phyloP scores from a whole-genome alignment of 64 coral and sea anemone genomes.

The Catalaphyllia jardinei region DNA sequence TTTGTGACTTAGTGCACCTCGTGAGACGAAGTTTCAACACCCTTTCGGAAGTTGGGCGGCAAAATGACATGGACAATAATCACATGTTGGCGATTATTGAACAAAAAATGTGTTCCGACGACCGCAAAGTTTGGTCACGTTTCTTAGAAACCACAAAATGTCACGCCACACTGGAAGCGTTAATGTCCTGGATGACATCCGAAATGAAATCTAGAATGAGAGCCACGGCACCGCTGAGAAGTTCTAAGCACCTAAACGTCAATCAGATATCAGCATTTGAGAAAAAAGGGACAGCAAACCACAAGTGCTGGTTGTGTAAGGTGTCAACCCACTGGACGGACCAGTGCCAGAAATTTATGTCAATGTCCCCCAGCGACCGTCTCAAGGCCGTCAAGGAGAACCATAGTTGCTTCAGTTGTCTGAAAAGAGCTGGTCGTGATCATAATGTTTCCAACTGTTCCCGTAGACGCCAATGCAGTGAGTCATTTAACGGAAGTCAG shows the following conservation, averaged over 20 bases:
- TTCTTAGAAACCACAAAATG: constrained; percentile 27
- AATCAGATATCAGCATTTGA: constrained; percentile 8
- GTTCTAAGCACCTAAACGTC: neutral
- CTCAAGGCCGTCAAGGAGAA: constrained; percentile 64
- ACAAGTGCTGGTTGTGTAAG: constrained; percentile 60
- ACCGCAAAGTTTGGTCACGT: constrained; percentile 68
- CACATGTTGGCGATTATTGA: constrained; percentile 65
- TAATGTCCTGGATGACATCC: constrained; percentile 47
- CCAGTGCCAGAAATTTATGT: constrained; percentile 32
- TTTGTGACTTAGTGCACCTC: constrained; percentile 60
- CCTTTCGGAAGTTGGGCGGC: constrained; percentile 14
- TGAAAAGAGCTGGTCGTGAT: too few relatives aligned
- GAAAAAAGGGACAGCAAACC: neutral
- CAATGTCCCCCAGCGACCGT: neutral
- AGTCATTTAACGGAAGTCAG: constrained; percentile 19
- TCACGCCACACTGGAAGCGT: constrained; percentile 43
- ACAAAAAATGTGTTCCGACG: constrained; percentile 58
- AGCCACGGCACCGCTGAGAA: constrained; percentile 62
- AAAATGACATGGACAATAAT: too few relatives aligned
- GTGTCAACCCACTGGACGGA: constrained; percentile 40
- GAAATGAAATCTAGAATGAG: too few relatives aligned
- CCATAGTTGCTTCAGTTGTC: constrained; percentile 71
- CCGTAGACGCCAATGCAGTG: constrained; percentile 43
- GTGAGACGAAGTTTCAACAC: constrained; percentile 27
- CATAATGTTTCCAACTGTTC: constrained; percentile 52